Evolutionary conservation across 2,113 vertebrate genomes (phyloP).

Genomic region (Chloropsis cyanopogon): DNA sequence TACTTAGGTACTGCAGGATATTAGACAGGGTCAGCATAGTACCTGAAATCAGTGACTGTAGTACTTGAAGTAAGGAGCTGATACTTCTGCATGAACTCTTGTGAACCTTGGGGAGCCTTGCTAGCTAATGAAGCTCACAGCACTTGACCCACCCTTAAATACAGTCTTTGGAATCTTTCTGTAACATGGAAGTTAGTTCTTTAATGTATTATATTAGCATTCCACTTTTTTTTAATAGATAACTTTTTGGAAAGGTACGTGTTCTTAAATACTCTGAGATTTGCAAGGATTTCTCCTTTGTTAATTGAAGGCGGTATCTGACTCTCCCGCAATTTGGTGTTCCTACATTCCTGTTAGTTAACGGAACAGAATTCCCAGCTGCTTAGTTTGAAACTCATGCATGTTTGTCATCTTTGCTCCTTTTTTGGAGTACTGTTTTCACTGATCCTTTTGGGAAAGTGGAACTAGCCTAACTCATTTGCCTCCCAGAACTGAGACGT

Average conservation of each 20-base stretch:
- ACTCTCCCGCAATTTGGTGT: neutral
- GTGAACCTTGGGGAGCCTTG: neutral
- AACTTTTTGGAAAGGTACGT: neutral
- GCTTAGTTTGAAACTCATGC: neutral
- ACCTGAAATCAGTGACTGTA: neutral
- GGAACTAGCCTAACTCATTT: neutral
- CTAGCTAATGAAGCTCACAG: neutral
- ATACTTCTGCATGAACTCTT: neutral
- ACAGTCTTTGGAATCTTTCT: neutral
- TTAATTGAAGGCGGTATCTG: neutral
- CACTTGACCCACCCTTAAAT: neutral
- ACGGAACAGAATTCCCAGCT: neutral
- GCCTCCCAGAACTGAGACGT: neutral
- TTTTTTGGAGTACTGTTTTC: neutral
- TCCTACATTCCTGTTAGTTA: neutral
- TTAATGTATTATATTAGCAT: neutral
- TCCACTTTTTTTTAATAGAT: neutral
- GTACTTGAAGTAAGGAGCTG: neutral
- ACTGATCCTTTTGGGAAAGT: neutral
- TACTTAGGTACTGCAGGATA: neutral
- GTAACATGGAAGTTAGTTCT: neutral
- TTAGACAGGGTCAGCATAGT: neutral
- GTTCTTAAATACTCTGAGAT: neutral
- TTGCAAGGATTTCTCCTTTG: neutral
- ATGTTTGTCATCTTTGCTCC: neutral